Conservation (phyloP, 1,140 invertebrate species). For the Dermatophagoides farinae region DNA sequence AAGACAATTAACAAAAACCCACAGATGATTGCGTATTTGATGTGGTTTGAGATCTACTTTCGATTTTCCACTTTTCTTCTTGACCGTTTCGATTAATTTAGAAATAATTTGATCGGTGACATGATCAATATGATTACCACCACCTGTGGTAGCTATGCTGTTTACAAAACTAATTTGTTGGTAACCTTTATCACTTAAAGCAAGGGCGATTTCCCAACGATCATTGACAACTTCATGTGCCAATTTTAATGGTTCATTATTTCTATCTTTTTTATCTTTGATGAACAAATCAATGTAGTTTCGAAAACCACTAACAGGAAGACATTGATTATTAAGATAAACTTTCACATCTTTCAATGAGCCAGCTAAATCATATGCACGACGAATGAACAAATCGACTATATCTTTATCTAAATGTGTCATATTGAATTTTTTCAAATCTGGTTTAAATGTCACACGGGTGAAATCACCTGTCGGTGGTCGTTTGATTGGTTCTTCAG, state of each 20-base stretch:
- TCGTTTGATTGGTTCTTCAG: constrained; percentile 57
- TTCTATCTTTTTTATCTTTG: constrained; percentile 54
- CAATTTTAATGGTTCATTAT: constrained; percentile 60
- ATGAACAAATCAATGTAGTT: constrained; percentile 89
- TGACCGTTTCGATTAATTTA: constrained; percentile 71
- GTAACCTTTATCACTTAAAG: constrained; percentile 63
- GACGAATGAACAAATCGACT: constrained; percentile 65
- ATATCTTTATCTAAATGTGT: constrained; percentile 75
- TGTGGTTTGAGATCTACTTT: constrained; percentile 62
- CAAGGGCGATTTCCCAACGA: constrained; percentile 89
- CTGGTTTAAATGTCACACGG: constrained; percentile 83
- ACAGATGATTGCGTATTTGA: constrained; percentile 72
- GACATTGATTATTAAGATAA: constrained; percentile 65
- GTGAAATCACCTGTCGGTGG: constrained; percentile 52
- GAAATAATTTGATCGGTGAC: constrained; percentile 66
- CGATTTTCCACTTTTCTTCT: constrained; percentile 60
- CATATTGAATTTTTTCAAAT: constrained; percentile 93
- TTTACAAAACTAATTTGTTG: constrained; percentile 99
- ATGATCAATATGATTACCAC: constrained; percentile 91
- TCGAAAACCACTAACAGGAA: constrained; percentile 80
- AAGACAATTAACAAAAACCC: constrained; percentile 93
- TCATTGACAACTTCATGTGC: constrained; percentile 62
- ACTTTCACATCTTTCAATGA: constrained; percentile 77
- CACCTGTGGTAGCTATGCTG: constrained; percentile 98
- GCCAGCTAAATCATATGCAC: constrained; percentile 91